Conservation (phyloP, 2,888 invertebrate species). For the Drosophila eohydei region DNA sequence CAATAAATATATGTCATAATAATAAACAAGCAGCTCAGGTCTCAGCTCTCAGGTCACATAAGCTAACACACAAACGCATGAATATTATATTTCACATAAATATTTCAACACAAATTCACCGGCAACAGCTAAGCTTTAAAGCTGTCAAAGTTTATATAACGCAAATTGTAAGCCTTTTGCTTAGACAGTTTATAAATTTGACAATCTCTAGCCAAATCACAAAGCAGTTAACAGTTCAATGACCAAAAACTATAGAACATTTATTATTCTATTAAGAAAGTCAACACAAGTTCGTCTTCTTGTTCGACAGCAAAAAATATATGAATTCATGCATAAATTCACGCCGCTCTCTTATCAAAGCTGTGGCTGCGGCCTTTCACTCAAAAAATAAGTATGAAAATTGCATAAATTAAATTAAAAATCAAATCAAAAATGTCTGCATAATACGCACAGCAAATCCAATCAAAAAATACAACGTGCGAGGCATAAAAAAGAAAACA, state of each 20-base stretch:
- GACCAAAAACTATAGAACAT: slow-evolving; percentile 38
- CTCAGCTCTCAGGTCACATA: background rate
- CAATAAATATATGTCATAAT: background rate
- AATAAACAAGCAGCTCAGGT: background rate
- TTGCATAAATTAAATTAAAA: slow-evolving; percentile 60
- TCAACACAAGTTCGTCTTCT: background rate
- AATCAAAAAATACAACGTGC: slow-evolving; percentile 60
- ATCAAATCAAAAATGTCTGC: slow-evolving; percentile 53
- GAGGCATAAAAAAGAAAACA: slow-evolving; percentile 39
- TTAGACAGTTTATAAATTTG: slow-evolving; percentile 4
- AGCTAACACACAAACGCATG: background rate
- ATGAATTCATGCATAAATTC: slow-evolving; percentile 46
- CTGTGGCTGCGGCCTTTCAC: slow-evolving; percentile 40
- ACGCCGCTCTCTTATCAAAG: slow-evolving; percentile 27
- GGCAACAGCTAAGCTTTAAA: background rate
- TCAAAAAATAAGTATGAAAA: slow-evolving; percentile 21
- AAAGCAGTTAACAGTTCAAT: slow-evolving; percentile 47
- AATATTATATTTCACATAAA: background rate
- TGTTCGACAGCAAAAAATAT: background rate
- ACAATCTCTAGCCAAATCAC: slow-evolving; percentile 1
- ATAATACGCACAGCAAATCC: slow-evolving; percentile 55
- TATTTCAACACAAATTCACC: background rate
- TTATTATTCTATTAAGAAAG: background rate
- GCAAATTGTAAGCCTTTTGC: background rate
- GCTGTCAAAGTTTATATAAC: background rate